A percentile compares a stretch with the other conserved stretches of the same genome.
Evolutionary conservation across 2,797 vertebrate species (phyloP).

Genomic region (Pogoniulus pusillus): DNA sequence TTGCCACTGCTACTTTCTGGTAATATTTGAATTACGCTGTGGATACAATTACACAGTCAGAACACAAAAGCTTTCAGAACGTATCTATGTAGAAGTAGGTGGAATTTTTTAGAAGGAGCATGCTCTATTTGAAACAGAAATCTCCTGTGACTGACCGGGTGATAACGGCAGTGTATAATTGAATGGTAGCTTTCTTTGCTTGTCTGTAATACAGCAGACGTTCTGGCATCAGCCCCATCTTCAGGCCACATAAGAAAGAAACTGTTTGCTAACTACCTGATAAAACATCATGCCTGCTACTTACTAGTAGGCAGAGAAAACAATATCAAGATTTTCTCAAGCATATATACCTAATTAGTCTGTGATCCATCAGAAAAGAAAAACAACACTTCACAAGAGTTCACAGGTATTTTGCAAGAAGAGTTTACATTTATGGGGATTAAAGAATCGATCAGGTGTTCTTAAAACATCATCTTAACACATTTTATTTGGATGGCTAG

Average conservation of each 20-base stretch:
- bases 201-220: neutral
- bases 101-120: no score
- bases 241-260: neutral
- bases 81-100: neutral
- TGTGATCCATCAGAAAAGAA: neutral
- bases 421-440: no score
- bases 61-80: neutral
- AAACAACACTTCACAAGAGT: neutral
- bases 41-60: neutral
- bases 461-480: neutral
- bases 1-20: neutral
- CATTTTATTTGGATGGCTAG: neutral
- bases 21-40: neutral
- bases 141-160: neutral
- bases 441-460: neutral
- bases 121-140: neutral
- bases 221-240: neutral
- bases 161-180: neutral
- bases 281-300: neutral
- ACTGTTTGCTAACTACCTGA: neutral
- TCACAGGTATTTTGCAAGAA: neutral
- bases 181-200: neutral
- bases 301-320: neutral
- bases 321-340: neutral
- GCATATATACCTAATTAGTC: neutral